These are phyloP conservation scores for Hesperia comma DNA, from an alignment of 2,888 invertebrate species.

Conservation along the genomic window DNA sequence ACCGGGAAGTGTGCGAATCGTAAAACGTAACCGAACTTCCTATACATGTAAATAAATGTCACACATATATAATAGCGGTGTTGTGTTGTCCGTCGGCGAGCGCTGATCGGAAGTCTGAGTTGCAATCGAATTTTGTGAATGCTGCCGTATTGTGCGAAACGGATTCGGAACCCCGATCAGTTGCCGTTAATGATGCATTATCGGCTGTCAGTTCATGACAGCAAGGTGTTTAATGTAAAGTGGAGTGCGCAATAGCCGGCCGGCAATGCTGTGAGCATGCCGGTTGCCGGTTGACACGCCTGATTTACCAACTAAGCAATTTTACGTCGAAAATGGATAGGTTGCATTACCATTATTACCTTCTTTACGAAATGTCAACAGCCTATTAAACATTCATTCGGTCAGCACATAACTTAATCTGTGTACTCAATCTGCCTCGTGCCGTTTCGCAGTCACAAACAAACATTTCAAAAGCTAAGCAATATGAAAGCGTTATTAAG, in stretches of 20 bases:
- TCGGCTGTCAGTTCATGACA: slow-evolving; percentile 8
- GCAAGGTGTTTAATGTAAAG: slow-evolving; percentile 66
- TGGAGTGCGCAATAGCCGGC: slow-evolving; percentile 28
- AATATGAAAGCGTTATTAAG: neutral
- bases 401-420: slow-evolving; percentile 50
- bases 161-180: slow-evolving; percentile 52
- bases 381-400: slow-evolving; percentile 63
- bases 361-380: slow-evolving; percentile 65
- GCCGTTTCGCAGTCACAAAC: slow-evolving; percentile 40
- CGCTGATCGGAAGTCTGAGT: slow-evolving; percentile 59
- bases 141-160: slow-evolving; percentile 72
- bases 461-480: slow-evolving; percentile 22
- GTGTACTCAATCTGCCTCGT: slow-evolving; percentile 43
- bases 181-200: neutral
- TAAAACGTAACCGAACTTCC: slow-evolving; percentile 66
- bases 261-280: slow-evolving; percentile 16
- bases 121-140: slow-evolving; percentile 66
- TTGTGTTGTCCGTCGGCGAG: slow-evolving; percentile 69
- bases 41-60: slow-evolving; percentile 75
- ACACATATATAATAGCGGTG: slow-evolving; percentile 63
- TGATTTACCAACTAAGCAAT: slow-evolving; percentile 59
- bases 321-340: slow-evolving; percentile 58
- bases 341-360: slow-evolving; percentile 70
- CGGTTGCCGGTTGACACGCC: slow-evolving; percentile 50
- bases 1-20: slow-evolving; percentile 61